phyloP scores from a whole-genome alignment of 1,140 invertebrate species.

The Bactericera cockerelli region DNA sequence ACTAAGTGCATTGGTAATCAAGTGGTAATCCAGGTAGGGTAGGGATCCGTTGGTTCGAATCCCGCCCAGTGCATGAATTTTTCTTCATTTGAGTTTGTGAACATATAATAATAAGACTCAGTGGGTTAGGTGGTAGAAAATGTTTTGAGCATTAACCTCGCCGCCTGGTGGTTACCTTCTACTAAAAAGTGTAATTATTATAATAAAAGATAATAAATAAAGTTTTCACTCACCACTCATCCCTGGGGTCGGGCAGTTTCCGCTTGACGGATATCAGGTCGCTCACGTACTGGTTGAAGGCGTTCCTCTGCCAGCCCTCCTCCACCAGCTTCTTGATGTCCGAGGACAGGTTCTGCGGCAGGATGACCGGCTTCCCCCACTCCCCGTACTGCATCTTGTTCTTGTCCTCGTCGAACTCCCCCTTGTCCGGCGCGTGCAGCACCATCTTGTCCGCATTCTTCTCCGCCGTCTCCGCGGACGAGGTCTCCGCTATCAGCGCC shows the following conservation, averaged over 20 bases:
- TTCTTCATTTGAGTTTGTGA: slow-evolving; percentile 3
- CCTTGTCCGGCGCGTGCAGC: no score
- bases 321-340: slow-evolving; percentile 79
- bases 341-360: slow-evolving; percentile 64
- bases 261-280: slow-evolving; percentile 95
- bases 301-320: slow-evolving; percentile 92
- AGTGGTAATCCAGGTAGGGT: no score
- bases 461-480: slow-evolving; percentile 19
- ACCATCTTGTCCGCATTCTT: no score
- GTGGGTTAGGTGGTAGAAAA: no score
- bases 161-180: no score
- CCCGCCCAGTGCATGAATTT: no score
- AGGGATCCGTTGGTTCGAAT: no score
- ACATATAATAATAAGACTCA: no score
- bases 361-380: slow-evolving; percentile 41
- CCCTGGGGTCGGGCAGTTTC: slow-evolving; percentile 79
- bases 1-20: no score
- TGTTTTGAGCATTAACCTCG: no score
- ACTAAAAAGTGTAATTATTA: not conserved
- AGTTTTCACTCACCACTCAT: slow-evolving; percentile 81
- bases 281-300: slow-evolving; percentile 96
- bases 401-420: no score
- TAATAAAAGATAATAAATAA: slow-evolving; percentile 10
- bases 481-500: slow-evolving; percentile 29
- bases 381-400: not conserved